A percentile compares a stretch with the other conserved stretches of the same genome.
Evolutionary conservation across 2,888 invertebrate species (phyloP).

Genomic region (Luffia ferchaultella): DNA sequence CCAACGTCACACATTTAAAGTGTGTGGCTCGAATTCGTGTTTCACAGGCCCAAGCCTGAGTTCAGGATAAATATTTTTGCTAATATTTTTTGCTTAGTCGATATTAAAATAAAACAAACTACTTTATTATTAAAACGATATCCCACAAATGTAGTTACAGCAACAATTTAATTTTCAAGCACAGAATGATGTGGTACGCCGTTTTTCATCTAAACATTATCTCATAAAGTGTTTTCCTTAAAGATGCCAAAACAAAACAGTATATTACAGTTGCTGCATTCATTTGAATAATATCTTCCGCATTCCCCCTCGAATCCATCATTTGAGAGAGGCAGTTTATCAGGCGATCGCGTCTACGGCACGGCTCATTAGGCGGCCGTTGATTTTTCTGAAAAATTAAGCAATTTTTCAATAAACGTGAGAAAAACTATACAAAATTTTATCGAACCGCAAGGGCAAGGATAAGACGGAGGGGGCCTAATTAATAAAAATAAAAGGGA

Average conservation of each 20-base stretch:
- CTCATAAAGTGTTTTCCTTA: background rate
- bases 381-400: background rate
- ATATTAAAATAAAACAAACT: no score
- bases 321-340: background rate
- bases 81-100: no score
- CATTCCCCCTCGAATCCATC: background rate
- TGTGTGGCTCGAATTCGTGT: no score
- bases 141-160: no score
- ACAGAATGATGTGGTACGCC: background rate
- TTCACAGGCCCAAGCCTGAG: no score
- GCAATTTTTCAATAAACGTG: background rate
- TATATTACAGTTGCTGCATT: conserved; percentile 24
- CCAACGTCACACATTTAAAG: no score
- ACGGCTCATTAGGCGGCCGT: background rate
- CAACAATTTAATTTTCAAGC: background rate
- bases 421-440: no score
- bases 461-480: no score
- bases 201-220: background rate
- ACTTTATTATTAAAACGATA: no score
- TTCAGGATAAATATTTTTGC: no score
- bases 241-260: background rate
- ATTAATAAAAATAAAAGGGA: no score
- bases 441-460: no score
- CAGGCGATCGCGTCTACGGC: background rate
- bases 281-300: conserved; percentile 40